A percentile compares a stretch with the other conserved stretches of the same genome.
phyloP scores from a whole-genome alignment of 2,113 vertebrate genomes.

The Scortum barcoo region DNA sequence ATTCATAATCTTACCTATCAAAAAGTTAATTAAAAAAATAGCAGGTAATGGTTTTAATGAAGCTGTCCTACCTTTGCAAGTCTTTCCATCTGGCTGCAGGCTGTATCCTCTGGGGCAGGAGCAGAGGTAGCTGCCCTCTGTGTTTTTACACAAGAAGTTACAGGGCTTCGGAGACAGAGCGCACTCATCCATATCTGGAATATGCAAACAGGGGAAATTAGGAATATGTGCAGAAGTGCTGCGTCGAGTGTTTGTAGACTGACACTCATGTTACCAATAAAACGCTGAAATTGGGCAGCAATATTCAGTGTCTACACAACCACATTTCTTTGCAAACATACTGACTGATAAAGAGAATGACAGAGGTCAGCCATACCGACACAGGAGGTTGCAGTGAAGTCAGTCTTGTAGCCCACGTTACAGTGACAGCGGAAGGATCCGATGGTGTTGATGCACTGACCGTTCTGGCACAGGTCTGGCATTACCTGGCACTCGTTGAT shows the following conservation, averaged over 20 bases:
- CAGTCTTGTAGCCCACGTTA: conserved; percentile 87
- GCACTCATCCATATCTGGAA: conserved; percentile 93
- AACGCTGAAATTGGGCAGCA: neutral
- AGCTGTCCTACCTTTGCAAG: conserved; percentile 90
- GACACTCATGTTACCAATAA: neutral
- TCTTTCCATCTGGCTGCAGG: conserved; percentile 92
- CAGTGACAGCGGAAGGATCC: conserved; percentile 96
- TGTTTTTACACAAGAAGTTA: conserved; percentile 97
- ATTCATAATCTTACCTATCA: neutral
- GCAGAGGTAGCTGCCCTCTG: conserved; percentile 94
- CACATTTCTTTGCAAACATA: neutral
- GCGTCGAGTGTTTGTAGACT: neutral
- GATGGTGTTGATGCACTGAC: conserved; percentile 94
- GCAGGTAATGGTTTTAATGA: neutral
- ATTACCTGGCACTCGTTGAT: conserved; percentile 94
- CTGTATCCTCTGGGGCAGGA: conserved; percentile 93
- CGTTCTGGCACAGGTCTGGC: conserved; percentile 89
- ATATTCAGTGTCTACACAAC: neutral
- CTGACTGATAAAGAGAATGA: neutral
- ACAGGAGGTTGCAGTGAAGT: conserved; percentile 89
- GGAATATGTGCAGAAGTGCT: neutral
- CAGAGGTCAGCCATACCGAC: conserved; percentile 83
- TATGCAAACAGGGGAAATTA: neutral
- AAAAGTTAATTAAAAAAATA: neutral
- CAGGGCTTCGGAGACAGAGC: conserved; percentile 91